Conservation (phyloP, 1,140 invertebrate genomes). For the Heterodera carotae region DNA sequence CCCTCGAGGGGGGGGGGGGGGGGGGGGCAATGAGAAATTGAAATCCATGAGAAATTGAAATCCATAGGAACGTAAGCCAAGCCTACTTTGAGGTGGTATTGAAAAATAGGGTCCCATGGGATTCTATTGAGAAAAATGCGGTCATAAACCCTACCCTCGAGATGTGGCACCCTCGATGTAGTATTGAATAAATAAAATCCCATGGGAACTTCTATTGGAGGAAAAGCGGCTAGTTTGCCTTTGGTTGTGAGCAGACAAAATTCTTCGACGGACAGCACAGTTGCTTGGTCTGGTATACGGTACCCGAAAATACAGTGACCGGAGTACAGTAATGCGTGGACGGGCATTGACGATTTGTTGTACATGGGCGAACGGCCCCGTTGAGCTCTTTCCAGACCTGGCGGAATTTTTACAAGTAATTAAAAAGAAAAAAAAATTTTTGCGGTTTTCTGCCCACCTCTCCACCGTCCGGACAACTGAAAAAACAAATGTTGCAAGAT, state of each 20-base stretch:
- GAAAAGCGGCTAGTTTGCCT: too few species aligned
- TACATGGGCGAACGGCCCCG: slow-evolving; percentile 60
- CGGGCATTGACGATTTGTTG: slow-evolving; percentile 62
- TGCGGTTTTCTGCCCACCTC: slow-evolving; percentile 41
- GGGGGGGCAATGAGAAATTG: too few species aligned
- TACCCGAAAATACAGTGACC: slow-evolving; percentile 57
- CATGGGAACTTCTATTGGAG: too few species aligned
- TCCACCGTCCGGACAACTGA: slow-evolving; percentile 62
- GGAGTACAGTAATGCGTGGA: slow-evolving; percentile 64
- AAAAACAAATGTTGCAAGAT: not conserved
- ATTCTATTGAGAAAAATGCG: too few species aligned
- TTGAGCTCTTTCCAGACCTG: slow-evolving; percentile 64
- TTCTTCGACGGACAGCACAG: slow-evolving; percentile 65
- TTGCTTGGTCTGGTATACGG: slow-evolving; percentile 62
- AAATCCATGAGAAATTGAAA: too few species aligned
- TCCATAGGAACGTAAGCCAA: too few species aligned
- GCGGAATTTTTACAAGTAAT: not conserved
- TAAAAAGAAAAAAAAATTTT: not conserved
- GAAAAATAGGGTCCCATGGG: too few species aligned
- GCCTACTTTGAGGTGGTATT: too few species aligned
- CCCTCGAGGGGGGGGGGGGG: too few species aligned
- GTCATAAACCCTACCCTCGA: too few species aligned
- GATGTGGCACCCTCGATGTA: too few species aligned
- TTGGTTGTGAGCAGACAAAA: slow-evolving; percentile 61
- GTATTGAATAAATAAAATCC: too few species aligned